phyloP scores from a whole-genome alignment of 2,113 vertebrate species.

The Nycticryphes semicollaris region DNA sequence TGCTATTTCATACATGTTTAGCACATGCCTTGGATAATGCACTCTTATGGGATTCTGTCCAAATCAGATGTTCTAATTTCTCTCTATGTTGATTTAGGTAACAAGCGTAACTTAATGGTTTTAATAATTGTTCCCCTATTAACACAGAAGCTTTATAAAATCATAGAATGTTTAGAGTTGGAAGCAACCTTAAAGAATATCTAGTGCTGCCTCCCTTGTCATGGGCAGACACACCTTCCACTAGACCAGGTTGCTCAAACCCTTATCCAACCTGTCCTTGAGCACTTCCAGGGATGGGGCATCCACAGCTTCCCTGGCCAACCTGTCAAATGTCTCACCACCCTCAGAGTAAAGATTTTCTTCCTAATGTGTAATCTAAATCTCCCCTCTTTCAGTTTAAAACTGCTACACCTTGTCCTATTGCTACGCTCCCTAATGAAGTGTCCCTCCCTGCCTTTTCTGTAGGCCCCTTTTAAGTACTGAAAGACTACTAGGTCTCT shows the following conservation, averaged over 20 bases:
- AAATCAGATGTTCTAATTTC: background rate
- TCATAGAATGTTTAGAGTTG: background rate
- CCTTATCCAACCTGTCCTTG: background rate
- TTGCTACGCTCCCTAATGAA: background rate
- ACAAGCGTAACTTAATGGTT: background rate
- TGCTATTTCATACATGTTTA: background rate
- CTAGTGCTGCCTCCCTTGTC: background rate
- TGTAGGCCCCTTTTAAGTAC: background rate
- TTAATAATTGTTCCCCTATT: background rate
- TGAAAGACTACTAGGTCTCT: background rate
- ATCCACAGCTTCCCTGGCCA: background rate
- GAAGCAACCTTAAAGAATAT: background rate
- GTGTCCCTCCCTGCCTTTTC: background rate
- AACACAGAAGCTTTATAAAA: background rate
- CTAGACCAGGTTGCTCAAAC: background rate
- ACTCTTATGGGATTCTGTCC: background rate
- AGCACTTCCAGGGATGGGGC: background rate
- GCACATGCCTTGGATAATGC: background rate
- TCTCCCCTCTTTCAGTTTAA: background rate
- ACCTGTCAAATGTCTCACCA: background rate
- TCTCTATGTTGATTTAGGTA: background rate
- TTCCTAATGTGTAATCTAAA: background rate
- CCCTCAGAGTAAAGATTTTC: background rate
- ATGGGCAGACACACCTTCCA: background rate
- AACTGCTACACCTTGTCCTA: background rate